Evolutionary conservation across 53 echinoderm and acorn worm species (phyloP).

Genomic region (Antedon mediterranea): DNA sequence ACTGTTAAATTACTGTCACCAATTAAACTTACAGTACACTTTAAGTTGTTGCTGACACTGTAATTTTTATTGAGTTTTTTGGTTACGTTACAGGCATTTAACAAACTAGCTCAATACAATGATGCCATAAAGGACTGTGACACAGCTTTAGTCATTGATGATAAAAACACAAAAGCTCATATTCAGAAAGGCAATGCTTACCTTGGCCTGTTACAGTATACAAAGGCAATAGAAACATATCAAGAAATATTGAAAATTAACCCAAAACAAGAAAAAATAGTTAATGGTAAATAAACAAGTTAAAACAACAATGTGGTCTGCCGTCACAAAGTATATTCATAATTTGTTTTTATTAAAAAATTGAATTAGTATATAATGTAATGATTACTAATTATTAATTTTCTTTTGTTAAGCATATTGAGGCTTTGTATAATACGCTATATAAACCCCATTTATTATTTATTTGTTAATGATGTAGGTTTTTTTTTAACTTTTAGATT

Average conservation of each 20-base stretch:
- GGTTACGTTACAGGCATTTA: conserved; percentile 33
- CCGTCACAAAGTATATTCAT: too few species aligned
- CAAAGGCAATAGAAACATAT: conserved; percentile 50
- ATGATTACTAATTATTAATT: too few species aligned
- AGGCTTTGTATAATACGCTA: too few species aligned
- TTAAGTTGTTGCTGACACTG: too few species aligned
- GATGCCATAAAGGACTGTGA: conserved; percentile 67
- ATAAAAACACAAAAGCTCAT: conserved; percentile 41
- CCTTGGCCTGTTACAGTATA: conserved; percentile 40
- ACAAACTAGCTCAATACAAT: conserved; percentile 27
- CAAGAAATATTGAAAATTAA: conserved; percentile 54
- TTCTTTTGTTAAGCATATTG: too few species aligned
- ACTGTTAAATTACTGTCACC: too few species aligned
- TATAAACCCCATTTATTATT: too few species aligned
- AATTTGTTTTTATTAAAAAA: too few species aligned
- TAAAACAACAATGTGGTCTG: too few species aligned
- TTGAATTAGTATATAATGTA: too few species aligned
- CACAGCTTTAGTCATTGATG: conserved; percentile 45
- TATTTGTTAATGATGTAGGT: background rate
- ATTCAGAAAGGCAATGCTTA: conserved; percentile 72
- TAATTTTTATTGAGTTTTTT: background rate
- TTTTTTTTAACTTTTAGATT: conserved; percentile 27
- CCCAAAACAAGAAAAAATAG: conserved; percentile 57
- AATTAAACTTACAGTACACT: too few species aligned
- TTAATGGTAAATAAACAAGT: conserved; percentile 34